These are phyloP conservation scores for Nyctalus aviator DNA, from an alignment of 2,797 vertebrate genomes.

Conservation along the genomic window DNA sequence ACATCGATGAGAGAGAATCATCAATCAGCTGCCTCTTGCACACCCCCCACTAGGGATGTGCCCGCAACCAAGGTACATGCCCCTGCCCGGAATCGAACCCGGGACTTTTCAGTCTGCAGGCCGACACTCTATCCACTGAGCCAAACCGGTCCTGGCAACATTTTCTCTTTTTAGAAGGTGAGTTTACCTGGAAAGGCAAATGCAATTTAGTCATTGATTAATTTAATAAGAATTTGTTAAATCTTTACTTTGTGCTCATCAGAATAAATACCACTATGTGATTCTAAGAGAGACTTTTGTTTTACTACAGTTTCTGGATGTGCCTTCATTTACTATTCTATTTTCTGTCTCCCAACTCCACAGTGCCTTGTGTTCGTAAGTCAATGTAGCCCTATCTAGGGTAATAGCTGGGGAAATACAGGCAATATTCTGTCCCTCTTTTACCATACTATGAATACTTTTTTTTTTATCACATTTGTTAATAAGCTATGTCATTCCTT, in stretches of 20 bases:
- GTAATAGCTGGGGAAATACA: background rate
- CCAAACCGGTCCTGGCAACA: no score
- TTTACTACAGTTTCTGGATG: background rate
- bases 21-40: no score
- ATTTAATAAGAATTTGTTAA: conserved; percentile 40
- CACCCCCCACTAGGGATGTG: no score
- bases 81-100: no score
- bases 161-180: conserved; percentile 46
- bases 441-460: background rate
- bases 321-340: background rate
- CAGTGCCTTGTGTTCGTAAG: background rate
- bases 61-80: no score
- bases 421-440: background rate
- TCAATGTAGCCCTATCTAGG: background rate
- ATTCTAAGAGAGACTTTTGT: conserved; percentile 39
- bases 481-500: background rate
- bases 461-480: background rate
- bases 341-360: background rate
- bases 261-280: background rate
- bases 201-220: background rate
- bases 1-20: no score
- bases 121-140: no score
- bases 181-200: conserved; percentile 43
- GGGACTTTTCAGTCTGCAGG: no score
- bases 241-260: conserved; percentile 3